phyloP scores from a whole-genome alignment of 1,140 invertebrate species.

The Protaetia brevitarsis region DNA sequence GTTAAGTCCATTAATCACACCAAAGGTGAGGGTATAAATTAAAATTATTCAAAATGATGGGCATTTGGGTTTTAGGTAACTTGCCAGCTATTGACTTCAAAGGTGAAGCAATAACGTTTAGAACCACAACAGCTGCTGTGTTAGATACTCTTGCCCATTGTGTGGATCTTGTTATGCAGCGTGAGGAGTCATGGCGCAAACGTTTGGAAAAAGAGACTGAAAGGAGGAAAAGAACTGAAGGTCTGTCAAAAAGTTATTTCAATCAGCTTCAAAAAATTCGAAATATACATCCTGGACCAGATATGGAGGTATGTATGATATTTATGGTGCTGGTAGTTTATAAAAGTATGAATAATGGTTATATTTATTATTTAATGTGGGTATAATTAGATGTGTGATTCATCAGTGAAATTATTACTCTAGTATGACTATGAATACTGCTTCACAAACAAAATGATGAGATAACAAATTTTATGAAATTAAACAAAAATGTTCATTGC shows the following conservation, averaged over 20 bases:
- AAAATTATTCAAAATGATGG: neutral
- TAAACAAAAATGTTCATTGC: too few relatives aligned
- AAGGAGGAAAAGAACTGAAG: conserved; percentile 70
- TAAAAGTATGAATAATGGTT: too few relatives aligned
- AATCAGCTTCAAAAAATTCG: conserved; percentile 62
- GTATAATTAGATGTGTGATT: too few relatives aligned
- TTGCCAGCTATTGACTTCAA: conserved; percentile 51
- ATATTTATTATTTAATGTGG: too few relatives aligned
- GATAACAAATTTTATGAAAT: too few relatives aligned
- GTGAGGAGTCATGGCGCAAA: conserved; percentile 87
- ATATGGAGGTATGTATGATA: conserved; percentile 79
- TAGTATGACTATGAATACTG: too few relatives aligned
- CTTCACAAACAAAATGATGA: too few relatives aligned
- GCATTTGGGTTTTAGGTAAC: conserved; percentile 34
- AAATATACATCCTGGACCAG: conserved; percentile 78
- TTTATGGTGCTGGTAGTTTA: too few relatives aligned
- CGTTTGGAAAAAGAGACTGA: conserved; percentile 82
- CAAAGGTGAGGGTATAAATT: conserved; percentile 30
- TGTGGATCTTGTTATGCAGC: conserved; percentile 83
- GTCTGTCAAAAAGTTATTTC: conserved; percentile 42
- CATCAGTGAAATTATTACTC: too few relatives aligned
- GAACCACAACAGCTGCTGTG: conserved; percentile 89
- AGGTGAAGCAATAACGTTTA: conserved; percentile 95
- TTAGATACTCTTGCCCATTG: conserved; percentile 88
- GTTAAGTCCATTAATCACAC: conserved; percentile 7